These are phyloP conservation scores for Achroia grisella DNA, from an alignment of 1,140 invertebrate species.

Conservation along the genomic window DNA sequence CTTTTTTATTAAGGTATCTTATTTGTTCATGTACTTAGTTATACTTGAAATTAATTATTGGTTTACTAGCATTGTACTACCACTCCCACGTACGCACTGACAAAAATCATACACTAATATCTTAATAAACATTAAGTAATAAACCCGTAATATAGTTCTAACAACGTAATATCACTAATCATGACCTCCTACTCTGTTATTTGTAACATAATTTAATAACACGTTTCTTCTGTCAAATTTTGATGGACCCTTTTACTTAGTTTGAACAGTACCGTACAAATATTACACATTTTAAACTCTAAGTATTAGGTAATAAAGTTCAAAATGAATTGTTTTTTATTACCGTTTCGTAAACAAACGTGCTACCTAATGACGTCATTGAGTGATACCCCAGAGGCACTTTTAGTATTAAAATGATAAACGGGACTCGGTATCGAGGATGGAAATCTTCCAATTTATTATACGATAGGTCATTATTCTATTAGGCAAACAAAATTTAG, in stretches of 20 bases:
- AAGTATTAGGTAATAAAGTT: background rate
- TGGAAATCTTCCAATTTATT: constrained; percentile 72
- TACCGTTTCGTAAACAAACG: constrained; percentile 8
- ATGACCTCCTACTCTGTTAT: constrained; percentile 38
- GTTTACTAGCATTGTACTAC: no score
- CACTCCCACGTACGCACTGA: background rate
- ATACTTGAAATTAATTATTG: no score
- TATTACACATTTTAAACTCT: background rate
- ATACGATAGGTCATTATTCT: constrained; percentile 68
- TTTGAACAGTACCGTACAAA: constrained; percentile 11
- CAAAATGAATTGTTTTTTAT: background rate
- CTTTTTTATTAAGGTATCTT: no score
- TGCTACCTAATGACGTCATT: constrained; percentile 50
- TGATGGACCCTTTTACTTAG: constrained; percentile 49
- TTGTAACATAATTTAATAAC: constrained; percentile 64
- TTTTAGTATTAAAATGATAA: constrained; percentile 70
- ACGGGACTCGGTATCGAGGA: constrained; percentile 56
- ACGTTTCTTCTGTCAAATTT: constrained; percentile 50
- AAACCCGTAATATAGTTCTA: constrained; percentile 24
- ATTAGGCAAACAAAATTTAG: constrained; percentile 67
- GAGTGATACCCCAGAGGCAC: constrained; percentile 41
- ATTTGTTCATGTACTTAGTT: no score
- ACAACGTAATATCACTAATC: constrained; percentile 49
- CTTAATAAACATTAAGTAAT: constrained; percentile 9
- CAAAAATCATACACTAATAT: constrained; percentile 21